Percentiles rank a stretch among this genome's conserved stretches.
Conservation (phyloP, 2,888 invertebrate genomes). For the Ornithoptera alexandrae region DNA sequence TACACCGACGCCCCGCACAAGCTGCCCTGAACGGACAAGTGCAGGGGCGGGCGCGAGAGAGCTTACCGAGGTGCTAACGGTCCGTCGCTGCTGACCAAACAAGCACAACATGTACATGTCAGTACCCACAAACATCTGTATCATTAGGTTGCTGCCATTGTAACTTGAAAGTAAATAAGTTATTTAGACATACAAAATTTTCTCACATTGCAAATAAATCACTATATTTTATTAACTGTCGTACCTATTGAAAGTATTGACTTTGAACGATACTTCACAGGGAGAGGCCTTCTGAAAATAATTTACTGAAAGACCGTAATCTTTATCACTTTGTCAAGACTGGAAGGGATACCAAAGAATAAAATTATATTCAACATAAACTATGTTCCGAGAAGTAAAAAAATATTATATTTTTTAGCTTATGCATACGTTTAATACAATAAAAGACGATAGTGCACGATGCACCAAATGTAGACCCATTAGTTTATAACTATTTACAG, state of each 20-base stretch:
- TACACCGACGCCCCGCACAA: conserved; percentile 66
- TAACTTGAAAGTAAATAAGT: conserved; percentile 39
- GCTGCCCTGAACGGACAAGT: conserved; percentile 53
- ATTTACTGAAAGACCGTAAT: conserved; percentile 1
- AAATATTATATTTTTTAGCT: too few species aligned
- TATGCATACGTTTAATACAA: too few species aligned
- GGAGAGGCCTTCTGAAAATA: conserved; percentile 8
- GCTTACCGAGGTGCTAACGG: conserved; percentile 79
- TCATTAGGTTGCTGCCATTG: conserved; percentile 44
- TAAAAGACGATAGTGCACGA: too few species aligned
- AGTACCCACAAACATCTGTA: conserved; percentile 71
- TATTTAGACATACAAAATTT: conserved; percentile 15
- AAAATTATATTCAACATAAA: too few species aligned
- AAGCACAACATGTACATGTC: conserved; percentile 77
- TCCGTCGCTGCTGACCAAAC: conserved; percentile 80
- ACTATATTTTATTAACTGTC: conserved; percentile 2
- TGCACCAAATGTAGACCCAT: too few species aligned
- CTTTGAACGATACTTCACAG: neutral
- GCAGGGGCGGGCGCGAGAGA: conserved; percentile 53
- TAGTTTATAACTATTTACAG: too few species aligned
- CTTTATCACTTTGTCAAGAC: too few species aligned
- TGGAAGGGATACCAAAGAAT: too few species aligned
- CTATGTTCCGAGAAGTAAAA: too few species aligned
- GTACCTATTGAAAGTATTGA: conserved; percentile 9
- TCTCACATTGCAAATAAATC: conserved; percentile 4